A percentile compares a stretch with the other conserved stretches of the same genome.
phyloP scores from a whole-genome alignment of 1,140 invertebrate genomes.

The Solenopsis fugax region DNA sequence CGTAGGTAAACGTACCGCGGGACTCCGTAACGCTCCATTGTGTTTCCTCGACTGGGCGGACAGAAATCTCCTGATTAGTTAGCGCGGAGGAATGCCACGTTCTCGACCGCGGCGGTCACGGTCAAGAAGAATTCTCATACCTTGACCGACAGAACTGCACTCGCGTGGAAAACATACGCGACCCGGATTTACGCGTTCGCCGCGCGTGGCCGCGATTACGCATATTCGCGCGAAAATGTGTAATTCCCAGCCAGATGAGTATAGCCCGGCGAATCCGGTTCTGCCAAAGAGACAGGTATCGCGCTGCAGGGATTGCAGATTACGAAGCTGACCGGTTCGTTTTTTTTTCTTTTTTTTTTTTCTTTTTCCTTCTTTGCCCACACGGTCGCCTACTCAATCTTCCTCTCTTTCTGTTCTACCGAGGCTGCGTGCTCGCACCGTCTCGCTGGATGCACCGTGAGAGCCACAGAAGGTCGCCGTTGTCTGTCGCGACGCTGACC shows the following conservation, averaged over 20 bases:
- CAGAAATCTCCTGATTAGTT: conserved; percentile 47
- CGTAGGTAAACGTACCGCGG: not conserved
- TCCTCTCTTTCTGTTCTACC: not conserved
- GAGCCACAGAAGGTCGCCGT: conserved; percentile 10
- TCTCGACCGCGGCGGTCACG: conserved; percentile 1
- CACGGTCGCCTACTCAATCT: conserved; percentile 13
- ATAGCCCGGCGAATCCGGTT: conserved; percentile 59
- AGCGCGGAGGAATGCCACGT: conserved; percentile 22
- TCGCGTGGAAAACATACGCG: conserved; percentile 1
- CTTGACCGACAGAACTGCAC: conserved; percentile 61
- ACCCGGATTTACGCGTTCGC: conserved; percentile 64
- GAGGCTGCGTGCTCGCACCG: not conserved
- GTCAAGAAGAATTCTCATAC: conserved; percentile 25
- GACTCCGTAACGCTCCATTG: not conserved
- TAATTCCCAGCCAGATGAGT: not conserved
- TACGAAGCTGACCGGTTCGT: conserved; percentile 1
- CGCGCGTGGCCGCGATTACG: not conserved
- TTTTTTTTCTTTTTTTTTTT: not conserved
- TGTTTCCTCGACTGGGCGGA: conserved; percentile 16
- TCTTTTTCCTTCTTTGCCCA: not conserved
- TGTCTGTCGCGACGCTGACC: not conserved
- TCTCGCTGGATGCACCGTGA: not conserved
- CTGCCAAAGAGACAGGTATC: conserved; percentile 61
- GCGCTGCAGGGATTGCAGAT: conserved; percentile 24
- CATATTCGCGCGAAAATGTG: conserved; percentile 46